Conservation (phyloP, 2,113 vertebrate species). For the Peromyscus californicus region DNA sequence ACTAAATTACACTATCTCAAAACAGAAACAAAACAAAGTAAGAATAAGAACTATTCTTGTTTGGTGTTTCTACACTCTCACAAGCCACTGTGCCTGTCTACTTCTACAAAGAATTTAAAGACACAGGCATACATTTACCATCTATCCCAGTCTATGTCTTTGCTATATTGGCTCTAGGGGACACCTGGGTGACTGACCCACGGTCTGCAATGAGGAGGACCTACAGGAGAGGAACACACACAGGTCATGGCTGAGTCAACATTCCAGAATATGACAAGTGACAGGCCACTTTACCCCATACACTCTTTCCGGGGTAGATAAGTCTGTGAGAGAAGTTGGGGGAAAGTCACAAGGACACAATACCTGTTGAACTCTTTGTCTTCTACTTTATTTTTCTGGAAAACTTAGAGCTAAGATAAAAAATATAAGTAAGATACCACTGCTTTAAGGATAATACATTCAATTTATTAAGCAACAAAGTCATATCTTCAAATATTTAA, state of each 20-base stretch:
- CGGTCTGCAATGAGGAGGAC: background rate
- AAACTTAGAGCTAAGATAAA: slow-evolving; percentile 33
- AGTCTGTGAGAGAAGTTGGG: slow-evolving; percentile 5
- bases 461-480: background rate
- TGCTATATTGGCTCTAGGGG: background rate
- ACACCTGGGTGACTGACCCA: background rate
- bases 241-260: background rate
- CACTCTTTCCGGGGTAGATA: background rate
- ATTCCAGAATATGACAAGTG: background rate
- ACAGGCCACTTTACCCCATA: background rate
- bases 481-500: background rate
- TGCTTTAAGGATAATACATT: background rate
- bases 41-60: background rate
- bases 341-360: background rate
- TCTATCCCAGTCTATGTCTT: background rate
- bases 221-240: background rate
- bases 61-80: background rate
- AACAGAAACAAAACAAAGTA: background rate
- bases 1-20: background rate
- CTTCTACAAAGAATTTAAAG: background rate
- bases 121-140: background rate
- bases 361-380: background rate
- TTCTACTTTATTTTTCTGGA: background rate
- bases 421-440: background rate
- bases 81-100: background rate